Conservation (phyloP, 1,140 invertebrate species). For the Pararge aegeria region DNA sequence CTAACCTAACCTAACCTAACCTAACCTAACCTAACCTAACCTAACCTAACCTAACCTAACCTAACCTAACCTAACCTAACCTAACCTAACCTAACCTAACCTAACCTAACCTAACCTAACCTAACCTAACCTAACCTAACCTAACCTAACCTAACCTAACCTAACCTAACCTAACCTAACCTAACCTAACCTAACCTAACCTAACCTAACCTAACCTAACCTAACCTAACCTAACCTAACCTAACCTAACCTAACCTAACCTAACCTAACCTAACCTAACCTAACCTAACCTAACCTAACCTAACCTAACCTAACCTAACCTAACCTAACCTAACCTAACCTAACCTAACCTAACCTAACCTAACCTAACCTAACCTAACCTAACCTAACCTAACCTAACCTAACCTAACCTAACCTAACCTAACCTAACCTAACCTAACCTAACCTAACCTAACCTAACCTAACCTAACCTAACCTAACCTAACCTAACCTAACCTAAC, state of each 20-base stretch:
- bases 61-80: slow-evolving; percentile 10
- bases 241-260: slow-evolving; percentile 10
- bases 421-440: slow-evolving; percentile 10
- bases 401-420: slow-evolving; percentile 7
- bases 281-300: slow-evolving; percentile 10
- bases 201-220: slow-evolving; percentile 10
- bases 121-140: slow-evolving; percentile 10
- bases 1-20: slow-evolving; percentile 10
- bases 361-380: slow-evolving; percentile 10
- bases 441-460: slow-evolving; percentile 10
- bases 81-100: slow-evolving; percentile 10
- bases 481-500: slow-evolving; percentile 10
- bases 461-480: slow-evolving; percentile 10
- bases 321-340: slow-evolving; percentile 10
- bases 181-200: slow-evolving; percentile 10
- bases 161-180: slow-evolving; percentile 10
- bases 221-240: slow-evolving; percentile 10
- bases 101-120: slow-evolving; percentile 10
- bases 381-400: slow-evolving; percentile 1
- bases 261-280: slow-evolving; percentile 10
- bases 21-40: slow-evolving; percentile 10
- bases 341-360: slow-evolving; percentile 10
- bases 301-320: slow-evolving; percentile 10
- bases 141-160: slow-evolving; percentile 10
- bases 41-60: slow-evolving; percentile 10